Conservation (phyloP, 2,888 invertebrate species). For the Agonopterix arenella region DNA sequence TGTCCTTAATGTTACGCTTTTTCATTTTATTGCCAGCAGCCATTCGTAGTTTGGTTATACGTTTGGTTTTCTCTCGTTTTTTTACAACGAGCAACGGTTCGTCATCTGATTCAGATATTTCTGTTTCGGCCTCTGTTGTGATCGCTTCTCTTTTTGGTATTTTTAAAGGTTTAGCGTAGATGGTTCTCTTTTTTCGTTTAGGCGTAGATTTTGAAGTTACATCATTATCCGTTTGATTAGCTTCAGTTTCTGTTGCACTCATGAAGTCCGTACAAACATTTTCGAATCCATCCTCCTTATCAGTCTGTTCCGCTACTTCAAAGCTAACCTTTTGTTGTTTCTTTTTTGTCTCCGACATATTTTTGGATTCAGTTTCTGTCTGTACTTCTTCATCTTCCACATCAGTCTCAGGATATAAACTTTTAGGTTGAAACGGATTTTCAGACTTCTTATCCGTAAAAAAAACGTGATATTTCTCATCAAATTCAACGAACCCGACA, state of each 20-base stretch:
- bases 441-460: conserved; percentile 49
- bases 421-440: conserved; percentile 32
- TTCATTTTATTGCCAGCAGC: conserved; percentile 6
- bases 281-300: not conserved
- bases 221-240: conserved; percentile 22
- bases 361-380: conserved; percentile 1
- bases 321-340: conserved; percentile 5
- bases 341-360: not conserved
- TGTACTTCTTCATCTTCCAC: conserved; percentile 3
- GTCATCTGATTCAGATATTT: conserved; percentile 30
- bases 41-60: conserved; percentile 2
- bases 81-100: conserved; percentile 29
- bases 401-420: conserved; percentile 6
- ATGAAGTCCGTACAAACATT: conserved; percentile 16
- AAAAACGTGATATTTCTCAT: conserved; percentile 52
- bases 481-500: conserved; percentile 54
- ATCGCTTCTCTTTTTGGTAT: no score
- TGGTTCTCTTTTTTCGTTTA: conserved; percentile 19
- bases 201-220: not conserved
- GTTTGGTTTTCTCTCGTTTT: conserved; percentile 8
- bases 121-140: not conserved
- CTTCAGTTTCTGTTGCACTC: conserved; percentile 28
- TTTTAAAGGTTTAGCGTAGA: not conserved
- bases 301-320: conserved; percentile 8
- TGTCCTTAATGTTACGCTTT: not conserved